Conservation (phyloP, 2,797 vertebrate genomes). For the Acanthurus leucopareius region DNA sequence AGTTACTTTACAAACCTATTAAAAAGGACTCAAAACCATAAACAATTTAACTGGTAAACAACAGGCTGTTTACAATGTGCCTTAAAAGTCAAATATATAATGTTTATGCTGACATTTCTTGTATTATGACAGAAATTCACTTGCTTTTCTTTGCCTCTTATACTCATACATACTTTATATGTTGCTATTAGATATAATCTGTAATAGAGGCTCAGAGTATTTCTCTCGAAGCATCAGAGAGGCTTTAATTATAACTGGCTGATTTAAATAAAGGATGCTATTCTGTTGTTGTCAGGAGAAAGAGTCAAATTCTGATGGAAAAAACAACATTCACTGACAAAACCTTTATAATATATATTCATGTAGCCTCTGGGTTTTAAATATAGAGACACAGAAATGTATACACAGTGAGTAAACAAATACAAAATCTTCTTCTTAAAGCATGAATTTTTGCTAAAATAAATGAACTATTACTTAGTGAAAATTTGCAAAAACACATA, state of each 20-base stretch:
- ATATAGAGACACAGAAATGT: background rate
- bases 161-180: background rate
- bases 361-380: background rate
- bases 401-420: no score
- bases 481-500: no score
- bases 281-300: background rate
- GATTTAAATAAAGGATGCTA: background rate
- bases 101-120: background rate
- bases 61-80: background rate
- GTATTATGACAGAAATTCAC: background rate
- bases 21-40: background rate
- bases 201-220: background rate
- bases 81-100: background rate
- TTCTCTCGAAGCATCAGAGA: background rate
- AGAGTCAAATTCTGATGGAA: slow-evolving; percentile 5
- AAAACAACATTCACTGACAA: background rate
- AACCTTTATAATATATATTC: background rate
- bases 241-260: background rate
- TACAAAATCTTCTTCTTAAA: no score
- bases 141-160: background rate
- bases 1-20: background rate
- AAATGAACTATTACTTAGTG: no score
- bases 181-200: background rate
- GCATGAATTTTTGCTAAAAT: no score
- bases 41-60: background rate